Percentiles rank a stretch among this genome's conserved stretches.
Conservation (phyloP, 2,113 vertebrate species). For the Catagonus wagneri region DNA sequence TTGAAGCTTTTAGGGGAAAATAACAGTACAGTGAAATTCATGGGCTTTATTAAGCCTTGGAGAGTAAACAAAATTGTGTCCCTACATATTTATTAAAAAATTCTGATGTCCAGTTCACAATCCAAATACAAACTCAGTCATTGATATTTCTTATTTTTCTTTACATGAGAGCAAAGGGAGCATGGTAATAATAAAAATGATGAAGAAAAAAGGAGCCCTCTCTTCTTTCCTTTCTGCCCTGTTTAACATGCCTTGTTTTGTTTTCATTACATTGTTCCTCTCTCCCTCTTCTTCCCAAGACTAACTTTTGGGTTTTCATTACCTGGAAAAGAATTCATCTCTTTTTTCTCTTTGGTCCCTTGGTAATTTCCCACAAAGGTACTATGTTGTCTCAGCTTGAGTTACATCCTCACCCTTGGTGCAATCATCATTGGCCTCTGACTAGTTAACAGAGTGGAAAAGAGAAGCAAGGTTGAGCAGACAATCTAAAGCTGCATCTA, state of each 20-base stretch:
- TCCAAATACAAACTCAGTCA: conserved; percentile 21
- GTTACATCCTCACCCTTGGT: not conserved
- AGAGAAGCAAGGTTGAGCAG: not conserved
- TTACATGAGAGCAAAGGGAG: not conserved
- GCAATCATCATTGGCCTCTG: not conserved
- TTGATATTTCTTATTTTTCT: conserved; percentile 5
- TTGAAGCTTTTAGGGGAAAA: conserved; percentile 10
- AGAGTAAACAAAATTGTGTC: conserved; percentile 30
- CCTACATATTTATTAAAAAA: conserved; percentile 57
- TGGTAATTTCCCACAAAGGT: not conserved
- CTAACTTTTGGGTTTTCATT: not conserved
- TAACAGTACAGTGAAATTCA: conserved; percentile 44
- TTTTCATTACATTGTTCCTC: not conserved
- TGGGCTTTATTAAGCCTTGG: conserved; percentile 47
- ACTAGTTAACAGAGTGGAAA: not conserved
- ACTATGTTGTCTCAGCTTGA: not conserved
- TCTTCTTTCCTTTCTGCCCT: not conserved
- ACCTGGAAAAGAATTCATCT: not conserved
- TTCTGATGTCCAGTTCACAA: not conserved
- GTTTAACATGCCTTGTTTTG: not conserved
- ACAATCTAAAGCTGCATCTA: not conserved
- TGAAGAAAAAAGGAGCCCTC: not conserved
- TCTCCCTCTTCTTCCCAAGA: not conserved
- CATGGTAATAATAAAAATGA: not conserved
- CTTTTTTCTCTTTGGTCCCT: not conserved